Base-by-base conservation (phyloP, 2,888 invertebrate genomes). In the Punctoribates punctum region DNA sequence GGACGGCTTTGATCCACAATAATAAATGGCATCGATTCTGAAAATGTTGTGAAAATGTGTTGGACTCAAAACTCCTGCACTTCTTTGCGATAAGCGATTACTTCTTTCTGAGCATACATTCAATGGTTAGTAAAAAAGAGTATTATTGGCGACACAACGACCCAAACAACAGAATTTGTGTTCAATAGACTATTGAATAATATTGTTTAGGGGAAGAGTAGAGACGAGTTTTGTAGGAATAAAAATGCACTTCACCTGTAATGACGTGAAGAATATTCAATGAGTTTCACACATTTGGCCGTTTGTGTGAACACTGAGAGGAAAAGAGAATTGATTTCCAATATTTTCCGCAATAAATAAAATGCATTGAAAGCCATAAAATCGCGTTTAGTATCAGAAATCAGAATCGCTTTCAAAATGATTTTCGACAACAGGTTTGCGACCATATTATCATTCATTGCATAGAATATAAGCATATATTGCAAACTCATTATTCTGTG, bases 261-360 rank as follows among this genome's bases (percentile, higher is more conserved):
- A 65, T 65, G 65, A 65, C n/a, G 29, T 65, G 65, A 65, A 34
- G 34, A 65, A 65, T 65, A 65, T 65, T 34, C 65, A 65, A 65
- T 65, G 65, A 38, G 15, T 17, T 65, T 3, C 17, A 27, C 17
- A 57, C 23, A 23, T 57, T 57, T 23, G 23, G 25, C 20, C 25
- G 2, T 57, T 57, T 25, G 23, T 57, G 9, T 8, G n/a, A n/a
- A 8, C 20, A 17, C 5, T 57, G 6, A 25, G 23, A 25, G 23
- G 1, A 57, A 20, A 57, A 13, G 34, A 6, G 17, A 25, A n/a
- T 57, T n/a, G 25, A 38, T 65, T 65, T 65, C 17, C 27, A 27
- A 65, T 57, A 34, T 34, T 34, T 8, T 4, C 34, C 34, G 25
- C 25, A 17, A 25, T 25, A 23, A 48, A 11, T 23, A 57, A n/a